Evolutionary conservation across 2,888 invertebrate species (phyloP).

Genomic region (Tetheella fluctuosa): DNA sequence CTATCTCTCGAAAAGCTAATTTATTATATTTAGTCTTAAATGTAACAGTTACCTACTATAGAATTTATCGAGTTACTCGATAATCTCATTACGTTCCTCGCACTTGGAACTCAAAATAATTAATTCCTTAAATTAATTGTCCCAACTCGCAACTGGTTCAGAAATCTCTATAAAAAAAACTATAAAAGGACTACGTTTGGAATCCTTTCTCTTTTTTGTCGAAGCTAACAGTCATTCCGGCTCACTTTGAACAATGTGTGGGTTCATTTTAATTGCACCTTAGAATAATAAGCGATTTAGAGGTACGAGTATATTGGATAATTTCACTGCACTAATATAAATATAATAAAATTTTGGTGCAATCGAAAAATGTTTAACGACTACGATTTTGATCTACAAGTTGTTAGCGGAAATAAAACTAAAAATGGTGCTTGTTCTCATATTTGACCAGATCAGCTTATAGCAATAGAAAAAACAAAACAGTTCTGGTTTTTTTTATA

Average conservation of each 20-base stretch:
- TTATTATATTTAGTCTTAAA: neutral
- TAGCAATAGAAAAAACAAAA: too few species aligned
- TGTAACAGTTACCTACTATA: neutral
- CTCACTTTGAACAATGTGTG: conserved; percentile 28
- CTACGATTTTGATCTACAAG: neutral
- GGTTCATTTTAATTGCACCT: conserved; percentile 6
- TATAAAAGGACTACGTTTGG: conserved; percentile 48
- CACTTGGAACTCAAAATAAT: conserved; percentile 22
- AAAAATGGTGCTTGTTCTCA: too few species aligned
- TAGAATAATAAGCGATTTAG: conserved; percentile 3
- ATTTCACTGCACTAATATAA: neutral
- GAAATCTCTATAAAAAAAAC: conserved; percentile 37
- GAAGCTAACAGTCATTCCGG: conserved; percentile 44
- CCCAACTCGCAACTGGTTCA: conserved; percentile 51
- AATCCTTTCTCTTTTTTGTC: conserved; percentile 56
- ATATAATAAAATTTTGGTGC: too few species aligned
- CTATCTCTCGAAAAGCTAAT: too few species aligned
- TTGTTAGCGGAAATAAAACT: neutral
- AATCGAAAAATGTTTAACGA: neutral
- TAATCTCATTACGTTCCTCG: conserved; percentile 9
- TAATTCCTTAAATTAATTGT: conserved; percentile 50
- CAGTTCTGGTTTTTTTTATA: too few species aligned
- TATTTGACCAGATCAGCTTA: too few species aligned
- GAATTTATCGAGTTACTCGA: neutral
- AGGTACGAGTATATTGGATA: neutral